Conservation (phyloP, 2,888 invertebrate genomes). For the Drosophila gaucha region DNA sequence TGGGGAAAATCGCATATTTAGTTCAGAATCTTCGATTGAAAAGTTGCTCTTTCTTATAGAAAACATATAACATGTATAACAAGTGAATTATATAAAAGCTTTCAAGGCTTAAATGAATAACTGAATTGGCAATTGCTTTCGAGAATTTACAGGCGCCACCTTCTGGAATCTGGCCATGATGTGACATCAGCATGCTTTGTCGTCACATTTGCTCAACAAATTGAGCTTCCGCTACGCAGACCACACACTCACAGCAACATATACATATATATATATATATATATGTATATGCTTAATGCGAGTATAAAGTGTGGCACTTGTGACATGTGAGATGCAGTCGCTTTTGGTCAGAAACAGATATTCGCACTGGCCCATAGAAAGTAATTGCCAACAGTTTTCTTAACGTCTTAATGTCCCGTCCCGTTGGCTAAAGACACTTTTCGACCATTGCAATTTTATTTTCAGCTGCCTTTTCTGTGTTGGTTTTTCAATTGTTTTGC, state of each 20-base stretch:
- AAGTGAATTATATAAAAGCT: too few relatives aligned
- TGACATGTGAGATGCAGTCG: slow-evolving; percentile 2
- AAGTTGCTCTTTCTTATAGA: too few relatives aligned
- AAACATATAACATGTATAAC: too few relatives aligned
- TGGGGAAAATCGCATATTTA: too few relatives aligned
- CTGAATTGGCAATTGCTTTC: not conserved
- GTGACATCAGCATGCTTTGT: slow-evolving; percentile 8
- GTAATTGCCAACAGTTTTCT: slow-evolving; percentile 39
- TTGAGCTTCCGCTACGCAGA: slow-evolving; percentile 54
- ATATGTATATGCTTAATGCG: not conserved
- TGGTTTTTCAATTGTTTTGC: slow-evolving; percentile 57
- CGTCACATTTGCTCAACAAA: slow-evolving; percentile 53
- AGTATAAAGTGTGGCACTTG: slow-evolving; percentile 17
- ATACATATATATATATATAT: not conserved
- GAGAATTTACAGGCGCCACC: not conserved
- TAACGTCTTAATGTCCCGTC: slow-evolving; percentile 28
- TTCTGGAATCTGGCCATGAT: not conserved
- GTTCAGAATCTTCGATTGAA: too few relatives aligned
- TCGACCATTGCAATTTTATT: slow-evolving; percentile 54
- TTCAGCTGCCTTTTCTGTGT: slow-evolving; percentile 34
- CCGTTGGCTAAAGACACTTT: slow-evolving; percentile 46
- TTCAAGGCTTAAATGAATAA: not conserved
- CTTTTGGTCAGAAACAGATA: slow-evolving; percentile 12
- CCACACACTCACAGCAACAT: not conserved
- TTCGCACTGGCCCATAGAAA: slow-evolving; percentile 21